Base-by-base conservation (phyloP, 2,797 vertebrate species). In the Tinamus major region DNA sequence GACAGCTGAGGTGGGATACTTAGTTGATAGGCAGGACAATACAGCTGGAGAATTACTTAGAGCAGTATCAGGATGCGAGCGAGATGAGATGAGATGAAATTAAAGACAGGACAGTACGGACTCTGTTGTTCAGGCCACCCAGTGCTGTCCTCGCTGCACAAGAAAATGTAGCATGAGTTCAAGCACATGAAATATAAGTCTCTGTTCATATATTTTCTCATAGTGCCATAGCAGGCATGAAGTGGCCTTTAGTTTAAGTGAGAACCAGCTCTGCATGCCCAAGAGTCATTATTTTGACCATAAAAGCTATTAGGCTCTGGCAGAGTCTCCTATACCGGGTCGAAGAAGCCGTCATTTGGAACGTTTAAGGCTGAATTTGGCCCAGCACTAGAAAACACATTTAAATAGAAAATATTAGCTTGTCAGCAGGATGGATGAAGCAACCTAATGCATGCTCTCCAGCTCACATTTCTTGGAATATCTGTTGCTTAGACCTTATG, bases 161-260 rank as follows among this genome's bases (percentile, higher is more conserved):
- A 44, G 37, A 75, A 62, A 72, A 44, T 1, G 39, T 29, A 65
- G 69, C 58, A 7, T 3, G 42, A 67, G 39, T n/a, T 71, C 24
- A 61, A 72, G 67, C 20, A 79, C 2, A 49, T 49, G 48, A 49
- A 49, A 49, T 49, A 49, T 49, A 21, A 71, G 20, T 55, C 82
- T 76, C 71, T 87, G 79, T 33, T 44, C 68, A 7, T 11, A 31
- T 4, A 27, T 51, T 76, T 64, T 62, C 84, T 88, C 69, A 86
- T 39, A 69, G 74, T 48, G 62, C 56, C 46, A 56, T 10, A 29
- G 56, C 1, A 63, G 41, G 59, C 69, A 74, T 17, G 31, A 80
- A 67, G 72, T 84, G 87, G 65, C 75, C 85, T 87, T 80, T 53
- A 84, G 74, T 74, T 83, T 48, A 80, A 86, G 67, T 10, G 70